A percentile compares a stretch with the other conserved stretches of the same genome.
These are phyloP conservation scores for Anadara kagoshimensis DNA, from an alignment of 1,140 invertebrate species.

Conservation along the genomic window DNA sequence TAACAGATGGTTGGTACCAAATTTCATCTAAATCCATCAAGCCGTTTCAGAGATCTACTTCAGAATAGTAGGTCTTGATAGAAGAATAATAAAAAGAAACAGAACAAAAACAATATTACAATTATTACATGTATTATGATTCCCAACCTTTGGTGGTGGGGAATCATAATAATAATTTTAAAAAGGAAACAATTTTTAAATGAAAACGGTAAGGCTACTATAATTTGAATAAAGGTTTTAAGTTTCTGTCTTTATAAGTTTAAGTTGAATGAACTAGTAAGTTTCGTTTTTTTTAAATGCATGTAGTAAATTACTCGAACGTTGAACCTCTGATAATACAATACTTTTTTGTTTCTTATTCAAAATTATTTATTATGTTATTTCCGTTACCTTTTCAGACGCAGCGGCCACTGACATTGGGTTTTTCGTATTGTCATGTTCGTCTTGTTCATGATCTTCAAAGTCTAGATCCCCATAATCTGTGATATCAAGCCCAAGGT, in stretches of 20 bases:
- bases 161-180: too few species aligned
- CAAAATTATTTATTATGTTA: too few species aligned
- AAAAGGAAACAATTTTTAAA: too few species aligned
- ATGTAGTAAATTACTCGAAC: not conserved
- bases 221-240: not conserved
- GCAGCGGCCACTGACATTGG: conserved; percentile 9
- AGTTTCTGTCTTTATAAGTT: not conserved
- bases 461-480: conserved; percentile 19
- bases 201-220: not conserved
- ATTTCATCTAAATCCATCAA: too few species aligned
- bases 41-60: too few species aligned
- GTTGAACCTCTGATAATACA: not conserved
- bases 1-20: too few species aligned
- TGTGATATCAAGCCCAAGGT: not conserved
- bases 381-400: conserved; percentile 2
- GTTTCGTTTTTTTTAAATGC: not conserved
- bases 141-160: too few species aligned
- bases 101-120: too few species aligned
- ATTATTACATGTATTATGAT: too few species aligned
- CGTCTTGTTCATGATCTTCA: not conserved
- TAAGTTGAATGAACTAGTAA: not conserved
- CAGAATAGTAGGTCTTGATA: too few species aligned
- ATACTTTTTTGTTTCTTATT: not conserved
- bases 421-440: conserved; percentile 10
- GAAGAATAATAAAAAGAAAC: too few species aligned